phyloP scores from a whole-genome alignment of 2,113 vertebrate species.

The Engraulis encrasicolus region DNA sequence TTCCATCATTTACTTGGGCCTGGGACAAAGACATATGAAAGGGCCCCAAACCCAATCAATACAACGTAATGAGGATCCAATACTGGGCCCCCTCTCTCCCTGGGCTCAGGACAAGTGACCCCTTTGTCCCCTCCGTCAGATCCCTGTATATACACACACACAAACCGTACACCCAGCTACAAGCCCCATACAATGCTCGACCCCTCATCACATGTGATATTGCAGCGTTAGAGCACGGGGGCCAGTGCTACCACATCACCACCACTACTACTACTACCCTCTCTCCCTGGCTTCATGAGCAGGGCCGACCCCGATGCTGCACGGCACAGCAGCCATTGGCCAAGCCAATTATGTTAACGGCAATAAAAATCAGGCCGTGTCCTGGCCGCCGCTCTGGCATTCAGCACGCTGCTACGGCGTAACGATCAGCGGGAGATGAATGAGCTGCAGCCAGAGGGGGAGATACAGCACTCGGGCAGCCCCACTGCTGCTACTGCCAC shows the following conservation, averaged over 20 bases:
- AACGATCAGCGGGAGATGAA: constrained; percentile 15
- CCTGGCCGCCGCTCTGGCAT: constrained; percentile 2
- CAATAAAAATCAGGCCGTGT: neutral
- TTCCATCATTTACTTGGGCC: no score
- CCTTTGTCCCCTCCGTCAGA: no score
- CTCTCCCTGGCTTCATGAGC: neutral
- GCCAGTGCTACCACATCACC: no score
- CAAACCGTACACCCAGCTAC: no score
- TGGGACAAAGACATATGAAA: no score
- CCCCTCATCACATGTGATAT: neutral
- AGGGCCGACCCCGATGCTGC: neutral
- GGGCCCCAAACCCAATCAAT: no score
- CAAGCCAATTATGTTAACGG: constrained; percentile 14
- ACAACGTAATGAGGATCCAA: no score
- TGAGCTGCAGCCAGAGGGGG: neutral
- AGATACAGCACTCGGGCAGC: neutral
- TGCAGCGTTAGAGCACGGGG: neutral
- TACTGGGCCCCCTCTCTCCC: no score
- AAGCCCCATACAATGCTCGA: neutral
- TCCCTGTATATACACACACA: no score
- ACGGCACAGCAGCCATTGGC: neutral
- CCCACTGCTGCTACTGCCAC: neutral
- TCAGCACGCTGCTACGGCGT: neutral
- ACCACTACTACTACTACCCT: no score
- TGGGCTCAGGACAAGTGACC: no score